Evolutionary conservation across 1,140 invertebrate species (phyloP).

Genomic region (Zaprionus kolodkinae): DNA sequence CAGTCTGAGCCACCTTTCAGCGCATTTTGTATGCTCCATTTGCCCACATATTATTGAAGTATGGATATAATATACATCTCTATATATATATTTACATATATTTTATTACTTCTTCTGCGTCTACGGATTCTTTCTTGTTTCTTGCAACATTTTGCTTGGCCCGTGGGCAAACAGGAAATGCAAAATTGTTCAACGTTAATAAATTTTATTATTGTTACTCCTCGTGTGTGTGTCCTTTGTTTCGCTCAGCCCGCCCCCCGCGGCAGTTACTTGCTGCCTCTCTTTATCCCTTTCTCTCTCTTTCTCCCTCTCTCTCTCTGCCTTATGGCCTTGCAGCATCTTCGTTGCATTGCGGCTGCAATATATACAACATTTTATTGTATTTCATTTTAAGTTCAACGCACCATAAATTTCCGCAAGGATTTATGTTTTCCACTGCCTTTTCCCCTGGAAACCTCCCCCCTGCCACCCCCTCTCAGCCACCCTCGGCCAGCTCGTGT

Average conservation of each 20-base stretch:
- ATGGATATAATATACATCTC: constrained; percentile 17
- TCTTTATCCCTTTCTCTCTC: neutral
- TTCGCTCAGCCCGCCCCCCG: constrained; percentile 16
- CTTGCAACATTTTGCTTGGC: constrained; percentile 48
- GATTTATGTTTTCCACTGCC: constrained; percentile 67
- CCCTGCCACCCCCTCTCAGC: neutral
- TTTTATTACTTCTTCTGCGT: constrained; percentile 56
- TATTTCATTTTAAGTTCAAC: constrained; percentile 81
- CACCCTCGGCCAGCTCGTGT: constrained; percentile 19
- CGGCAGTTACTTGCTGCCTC: neutral
- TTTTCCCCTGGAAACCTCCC: constrained; percentile 6
- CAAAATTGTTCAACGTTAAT: constrained; percentile 65
- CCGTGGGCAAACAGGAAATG: constrained; percentile 47
- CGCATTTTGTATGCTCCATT: constrained; percentile 64
- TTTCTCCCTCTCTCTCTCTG: neutral
- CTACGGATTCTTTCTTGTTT: constrained; percentile 2
- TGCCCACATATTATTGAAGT: constrained; percentile 33
- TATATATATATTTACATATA: too few species aligned
- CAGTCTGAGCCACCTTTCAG: constrained; percentile 32
- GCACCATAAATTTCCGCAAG: constrained; percentile 75
- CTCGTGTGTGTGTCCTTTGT: constrained; percentile 39
- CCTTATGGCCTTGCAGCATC: constrained; percentile 16
- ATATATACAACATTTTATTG: constrained; percentile 66
- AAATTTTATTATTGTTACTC: constrained; percentile 72
- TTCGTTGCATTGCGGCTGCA: constrained; percentile 43